Percentiles rank a stretch among this genome's conserved stretches.
phyloP scores from a whole-genome alignment of 2,888 invertebrate genomes.

The Diploptera punctata region DNA sequence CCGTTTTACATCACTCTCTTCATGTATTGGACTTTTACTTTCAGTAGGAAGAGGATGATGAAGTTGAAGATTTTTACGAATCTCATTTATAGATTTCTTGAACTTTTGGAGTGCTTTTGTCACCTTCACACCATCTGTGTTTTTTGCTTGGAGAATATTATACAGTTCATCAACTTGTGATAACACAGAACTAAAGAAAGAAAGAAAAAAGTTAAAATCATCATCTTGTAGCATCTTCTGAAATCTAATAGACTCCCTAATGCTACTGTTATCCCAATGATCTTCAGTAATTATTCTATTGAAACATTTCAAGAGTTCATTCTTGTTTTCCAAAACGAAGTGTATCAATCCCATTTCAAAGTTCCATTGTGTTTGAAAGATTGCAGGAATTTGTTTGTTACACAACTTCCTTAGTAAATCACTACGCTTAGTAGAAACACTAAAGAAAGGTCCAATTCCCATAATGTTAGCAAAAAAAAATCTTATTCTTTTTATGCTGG shows the following conservation, averaged over 20 bases:
- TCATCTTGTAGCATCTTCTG: not conserved
- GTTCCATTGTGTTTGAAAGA: not conserved
- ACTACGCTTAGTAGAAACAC: not conserved
- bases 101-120: not conserved
- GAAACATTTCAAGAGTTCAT: not conserved
- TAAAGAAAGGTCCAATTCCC: not conserved
- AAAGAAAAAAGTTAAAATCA: not conserved
- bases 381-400: not conserved
- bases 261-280: not conserved
- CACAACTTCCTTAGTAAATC: not conserved
- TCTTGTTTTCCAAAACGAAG: not conserved
- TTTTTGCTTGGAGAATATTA: not conserved
- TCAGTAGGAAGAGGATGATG: not conserved
- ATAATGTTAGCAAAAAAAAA: not conserved
- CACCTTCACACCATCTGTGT: not conserved
- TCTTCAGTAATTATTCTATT: not conserved
- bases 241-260: not conserved
- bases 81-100: not conserved
- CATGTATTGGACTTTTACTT: not conserved
- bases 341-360: not conserved
- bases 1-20: not conserved
- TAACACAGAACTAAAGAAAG: not conserved
- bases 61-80: not conserved
- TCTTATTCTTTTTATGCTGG: not conserved
- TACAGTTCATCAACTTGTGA: not conserved